phyloP scores from a whole-genome alignment of 2,797 vertebrate species.

The Paguma larvata region DNA sequence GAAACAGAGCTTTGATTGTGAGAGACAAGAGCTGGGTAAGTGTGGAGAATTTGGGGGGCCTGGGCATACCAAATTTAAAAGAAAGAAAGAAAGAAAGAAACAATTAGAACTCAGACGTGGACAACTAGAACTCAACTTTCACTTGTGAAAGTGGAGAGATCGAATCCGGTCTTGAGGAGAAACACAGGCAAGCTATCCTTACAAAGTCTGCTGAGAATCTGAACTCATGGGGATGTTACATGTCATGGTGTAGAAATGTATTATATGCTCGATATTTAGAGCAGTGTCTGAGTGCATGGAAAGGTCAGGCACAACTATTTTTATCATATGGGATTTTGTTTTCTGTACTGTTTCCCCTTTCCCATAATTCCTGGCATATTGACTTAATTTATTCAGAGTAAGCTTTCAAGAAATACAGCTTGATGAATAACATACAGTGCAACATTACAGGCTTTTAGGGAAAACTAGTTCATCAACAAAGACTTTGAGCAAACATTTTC shows the following conservation, averaged over 20 bases:
- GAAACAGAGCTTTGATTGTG: neutral
- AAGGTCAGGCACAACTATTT: neutral
- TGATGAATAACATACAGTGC: neutral
- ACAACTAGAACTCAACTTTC: neutral
- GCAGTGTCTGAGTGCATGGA: neutral
- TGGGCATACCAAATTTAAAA: neutral
- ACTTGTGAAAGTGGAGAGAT: neutral
- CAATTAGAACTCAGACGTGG: neutral
- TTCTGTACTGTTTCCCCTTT: neutral
- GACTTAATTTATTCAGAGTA: constrained; percentile 22
- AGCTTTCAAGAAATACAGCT: constrained; percentile 35
- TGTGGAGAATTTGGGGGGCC: neutral
- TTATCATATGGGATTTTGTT: neutral
- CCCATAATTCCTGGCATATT: neutral
- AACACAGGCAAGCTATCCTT: neutral
- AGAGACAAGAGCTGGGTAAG: neutral
- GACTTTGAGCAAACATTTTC: neutral
- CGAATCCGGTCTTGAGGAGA: neutral
- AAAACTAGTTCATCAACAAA: neutral
- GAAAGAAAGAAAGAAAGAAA: neutral
- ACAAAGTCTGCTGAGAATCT: neutral
- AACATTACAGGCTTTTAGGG: neutral
- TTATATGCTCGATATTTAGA: neutral
- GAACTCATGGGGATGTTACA: neutral
- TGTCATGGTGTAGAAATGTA: neutral